Conservation (phyloP, 1,140 invertebrate species). For the Anagrus nilaparvatae region DNA sequence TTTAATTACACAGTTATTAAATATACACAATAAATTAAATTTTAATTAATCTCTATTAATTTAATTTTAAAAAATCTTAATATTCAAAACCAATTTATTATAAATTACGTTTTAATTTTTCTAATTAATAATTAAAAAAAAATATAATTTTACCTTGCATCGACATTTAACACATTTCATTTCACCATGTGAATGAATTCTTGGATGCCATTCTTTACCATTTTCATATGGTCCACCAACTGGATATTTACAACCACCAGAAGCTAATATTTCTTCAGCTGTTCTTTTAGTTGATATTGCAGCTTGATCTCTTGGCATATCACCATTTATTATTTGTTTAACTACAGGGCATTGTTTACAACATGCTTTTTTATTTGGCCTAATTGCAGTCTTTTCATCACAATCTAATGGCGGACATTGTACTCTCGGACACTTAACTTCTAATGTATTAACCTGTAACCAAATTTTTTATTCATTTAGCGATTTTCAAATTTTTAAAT, state of each 20-base stretch:
- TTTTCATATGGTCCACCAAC: slow-evolving; percentile 61
- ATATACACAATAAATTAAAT: slow-evolving; percentile 3
- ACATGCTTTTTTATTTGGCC: slow-evolving; percentile 64
- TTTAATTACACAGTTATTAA: slow-evolving; percentile 8
- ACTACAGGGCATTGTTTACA: slow-evolving; percentile 65
- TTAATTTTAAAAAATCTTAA: not conserved
- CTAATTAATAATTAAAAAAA: not conserved
- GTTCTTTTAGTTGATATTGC: slow-evolving; percentile 31
- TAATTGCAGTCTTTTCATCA: slow-evolving; percentile 56
- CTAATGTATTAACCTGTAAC: slow-evolving; percentile 48
- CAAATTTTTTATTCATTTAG: too few relatives aligned
- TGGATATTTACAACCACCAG: slow-evolving; percentile 68
- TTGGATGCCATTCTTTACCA: slow-evolving; percentile 77
- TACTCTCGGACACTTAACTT: slow-evolving; percentile 63
- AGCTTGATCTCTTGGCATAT: slow-evolving; percentile 28
- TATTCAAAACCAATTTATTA: not conserved
- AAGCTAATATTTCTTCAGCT: slow-evolving; percentile 56
- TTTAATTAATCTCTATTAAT: not conserved
- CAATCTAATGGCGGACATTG: slow-evolving; percentile 64
- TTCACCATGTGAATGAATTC: slow-evolving; percentile 69
- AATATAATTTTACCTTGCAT: slow-evolving; percentile 59
- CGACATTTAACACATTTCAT: slow-evolving; percentile 78
- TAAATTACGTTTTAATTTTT: not conserved
- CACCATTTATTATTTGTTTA: slow-evolving; percentile 35
- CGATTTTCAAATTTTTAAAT: too few relatives aligned